Base-by-base conservation (phyloP, 2,888 invertebrate genomes). In the Temnothorax ravouxi region DNA sequence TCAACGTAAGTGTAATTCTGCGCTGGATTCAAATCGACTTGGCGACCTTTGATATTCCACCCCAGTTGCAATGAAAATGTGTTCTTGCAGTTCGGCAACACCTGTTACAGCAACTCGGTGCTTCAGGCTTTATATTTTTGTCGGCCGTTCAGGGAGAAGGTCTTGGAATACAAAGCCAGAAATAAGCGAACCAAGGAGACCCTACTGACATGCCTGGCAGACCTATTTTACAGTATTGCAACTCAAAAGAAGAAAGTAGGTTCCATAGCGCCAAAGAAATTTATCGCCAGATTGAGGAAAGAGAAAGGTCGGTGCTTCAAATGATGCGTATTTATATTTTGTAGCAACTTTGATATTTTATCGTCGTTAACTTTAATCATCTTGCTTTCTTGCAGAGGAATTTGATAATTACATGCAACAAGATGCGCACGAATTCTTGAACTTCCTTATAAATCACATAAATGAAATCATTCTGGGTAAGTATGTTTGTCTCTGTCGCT, bases 371-470 rank as follows among this genome's bases (percentile, higher is more conserved):
- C 38, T 50, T 34, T 47, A 18, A 29, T 67, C 62, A 34, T 54
- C 25, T 29, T 34, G 18, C 74, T 74, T 9, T 92, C 91, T 97
- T 96, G 86, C 96, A 99, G 99, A 99, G 96, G 98, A 99, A 94
- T 99, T 99, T 96, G 99, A 99, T 95, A 99, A 99, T 95, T 99
- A 99, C 94, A 99, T 99, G 98, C 99, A 99, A 95, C 99, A 99
- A 95, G 99, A 99, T 97, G 99, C 99, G 71, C 99, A 99, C 95
- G 99, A 99, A 95, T 99, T 99, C 96, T 96, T 99, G 88, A 99
- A 99, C 95, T 99, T 99, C 95, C 96, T 99, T 87, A 98, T 99
- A 88, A 99, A 99, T 95, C 99, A 99, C 94, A 99, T 99, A 93
- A 99, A 99, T 95, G 99, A 99, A 96, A 98, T 99, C 92, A 98